phyloP scores from a whole-genome alignment of 2,113 vertebrate genomes.

The Neopipo cinnamomea region DNA sequence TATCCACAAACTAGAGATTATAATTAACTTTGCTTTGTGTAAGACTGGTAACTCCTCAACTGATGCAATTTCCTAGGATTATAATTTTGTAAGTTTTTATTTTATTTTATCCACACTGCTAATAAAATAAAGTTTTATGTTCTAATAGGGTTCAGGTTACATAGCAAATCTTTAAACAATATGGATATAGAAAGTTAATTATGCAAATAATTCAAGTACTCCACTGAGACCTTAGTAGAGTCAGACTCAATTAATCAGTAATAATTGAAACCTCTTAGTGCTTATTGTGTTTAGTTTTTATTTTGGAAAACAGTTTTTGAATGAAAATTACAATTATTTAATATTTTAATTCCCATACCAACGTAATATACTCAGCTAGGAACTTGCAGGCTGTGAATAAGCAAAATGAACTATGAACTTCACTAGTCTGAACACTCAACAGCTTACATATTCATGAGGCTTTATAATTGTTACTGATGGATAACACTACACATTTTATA shows the following conservation, averaged over 20 bases:
- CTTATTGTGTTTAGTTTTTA: background rate
- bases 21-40: background rate
- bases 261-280: background rate
- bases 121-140: background rate
- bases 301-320: background rate
- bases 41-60: background rate
- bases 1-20: background rate
- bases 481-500: background rate
- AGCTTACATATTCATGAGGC: background rate
- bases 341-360: background rate
- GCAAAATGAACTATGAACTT: background rate
- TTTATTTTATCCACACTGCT: background rate
- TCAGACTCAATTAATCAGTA: conserved; percentile 9
- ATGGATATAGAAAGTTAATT: background rate
- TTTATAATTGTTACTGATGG: background rate
- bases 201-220: background rate
- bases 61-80: background rate
- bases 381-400: background rate
- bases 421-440: background rate
- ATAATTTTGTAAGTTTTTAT: background rate
- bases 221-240: background rate
- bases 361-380: background rate
- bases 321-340: background rate
- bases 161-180: background rate
- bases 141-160: background rate